Evolutionary conservation across 2,888 invertebrate species (phyloP), one percentile per base, ranked within the genome.

Genomic region (Ypsolopha sequella): DNA sequence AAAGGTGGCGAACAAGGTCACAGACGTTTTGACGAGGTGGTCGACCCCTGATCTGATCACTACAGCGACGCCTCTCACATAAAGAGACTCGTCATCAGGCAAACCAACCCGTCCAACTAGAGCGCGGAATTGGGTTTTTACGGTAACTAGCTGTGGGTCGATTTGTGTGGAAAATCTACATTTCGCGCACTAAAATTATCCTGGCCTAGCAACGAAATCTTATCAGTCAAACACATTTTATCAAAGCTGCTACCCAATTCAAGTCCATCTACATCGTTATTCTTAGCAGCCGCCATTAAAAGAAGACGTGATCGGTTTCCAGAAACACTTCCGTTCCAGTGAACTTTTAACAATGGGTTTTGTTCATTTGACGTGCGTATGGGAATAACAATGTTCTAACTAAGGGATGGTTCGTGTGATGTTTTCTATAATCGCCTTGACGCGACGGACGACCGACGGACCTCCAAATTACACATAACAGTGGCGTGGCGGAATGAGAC

Each of bases 391-490:
- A 24, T 24, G 2, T 24, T 24, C 24, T 24, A 24, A 24, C 24
- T 24, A 24, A 24, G 24, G 24, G 24, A 24, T 24, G 24, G 24
- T 24, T 24, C 24, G 24, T 51, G 52, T 53, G 52, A 53, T 51
- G 50, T 55, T 51, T 55, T 53, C 41, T 51, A 56, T 6, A 63
- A 68, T 63, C 72, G 68, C 76, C 73, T 79, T 74, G 75, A 61
- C 64, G 68, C 59, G 66, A 68, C 66, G 70, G 24, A 73, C 73
- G 79, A 82, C 80, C 77, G 73, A 66, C 70, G 82, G 85, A 86
- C 85, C 86, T 85, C 80, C 79, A 85, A 86, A 85, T 80, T 82
- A 86, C 85, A 85, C 86, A 86, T 81, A 84, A 82, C 82, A 81
- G 77, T 76, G 69, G 75, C 73, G 73, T 73, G 68, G 72, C 74